Evolutionary conservation across 1,140 invertebrate species (phyloP), one percentile per base, ranked within the genome.

Genomic region (Hyposmocoma kahamanoa): DNA sequence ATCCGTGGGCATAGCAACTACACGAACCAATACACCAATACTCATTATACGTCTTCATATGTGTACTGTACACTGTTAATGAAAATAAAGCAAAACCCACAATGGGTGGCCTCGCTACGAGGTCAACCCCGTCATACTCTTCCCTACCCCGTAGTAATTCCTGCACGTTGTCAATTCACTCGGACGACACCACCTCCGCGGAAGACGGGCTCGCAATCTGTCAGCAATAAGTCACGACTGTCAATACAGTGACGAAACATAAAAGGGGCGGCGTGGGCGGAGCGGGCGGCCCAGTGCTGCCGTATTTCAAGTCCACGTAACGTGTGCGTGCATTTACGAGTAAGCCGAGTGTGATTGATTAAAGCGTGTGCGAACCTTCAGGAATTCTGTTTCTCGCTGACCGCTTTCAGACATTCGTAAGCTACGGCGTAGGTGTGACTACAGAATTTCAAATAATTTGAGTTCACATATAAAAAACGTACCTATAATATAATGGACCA

Each of bases 221-320:
- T 60, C 54, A 50, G 56, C 65, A 66, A 72, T 76, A 76, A 76
- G 62, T 76, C 68, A 73, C 51, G 50, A 57, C 59, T 68, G 69
- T 67, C 65, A 64, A 65, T 62, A 66, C 62, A 69, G 52, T 59
- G 59, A 57, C 58, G 51, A 64, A 71, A 68, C 70, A 70, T 64
- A 72, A 72, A 75, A 72, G n/a, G n/a, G n/a, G n/a, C n/a, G n/a
- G n/a, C 66, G 63, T 66, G 66, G 65, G 62, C 56, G 59, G 53
- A 47, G 11, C 42, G 53, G 55, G 52, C 54, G 21, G 58, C n/a
- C n/a, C n/a, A n/a, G n/a, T n/a, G 57, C 61, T 58, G 68, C 63
- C 69, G 69, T 75, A 72, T 75, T 72, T 70, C 69, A 74, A 61
- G 55, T n/a, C n/a, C n/a, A n/a, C n/a, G 44, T 42, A 42, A 50